Percentiles rank a stretch among this genome's conserved stretches.
phyloP scores from a whole-genome alignment of 2,113 vertebrate species.

The Orcinus orca region DNA sequence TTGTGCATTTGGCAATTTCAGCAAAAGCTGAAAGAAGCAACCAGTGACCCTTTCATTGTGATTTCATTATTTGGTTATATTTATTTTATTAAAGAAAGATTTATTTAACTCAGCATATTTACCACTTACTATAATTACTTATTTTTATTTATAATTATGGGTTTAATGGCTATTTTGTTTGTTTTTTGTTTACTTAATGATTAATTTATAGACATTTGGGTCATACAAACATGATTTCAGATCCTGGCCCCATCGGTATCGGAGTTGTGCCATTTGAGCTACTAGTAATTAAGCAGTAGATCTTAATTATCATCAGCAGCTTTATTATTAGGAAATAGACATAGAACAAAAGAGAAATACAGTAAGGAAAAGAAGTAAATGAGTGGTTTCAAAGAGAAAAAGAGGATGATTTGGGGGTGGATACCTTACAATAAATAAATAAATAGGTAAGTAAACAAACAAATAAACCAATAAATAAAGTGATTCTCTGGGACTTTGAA shows the following conservation, averaged over 20 bases:
- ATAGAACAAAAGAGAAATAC: neutral
- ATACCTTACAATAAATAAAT: neutral
- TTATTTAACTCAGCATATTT: neutral
- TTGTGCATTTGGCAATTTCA: neutral
- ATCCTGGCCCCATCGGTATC: neutral
- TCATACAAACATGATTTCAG: neutral
- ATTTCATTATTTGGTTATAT: neutral
- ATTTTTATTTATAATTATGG: neutral
- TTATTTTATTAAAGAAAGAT: neutral
- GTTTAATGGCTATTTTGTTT: neutral
- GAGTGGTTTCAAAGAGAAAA: neutral
- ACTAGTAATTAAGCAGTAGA: neutral
- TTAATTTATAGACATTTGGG: neutral
- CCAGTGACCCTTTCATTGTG: neutral
- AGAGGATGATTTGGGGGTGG: neutral
- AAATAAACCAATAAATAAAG: neutral
- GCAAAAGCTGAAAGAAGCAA: neutral
- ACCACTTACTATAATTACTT: neutral
- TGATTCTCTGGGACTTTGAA: neutral
- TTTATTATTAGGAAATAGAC: neutral
- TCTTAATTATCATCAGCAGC: neutral
- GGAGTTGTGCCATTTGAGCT: neutral
- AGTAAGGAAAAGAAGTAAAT: neutral
- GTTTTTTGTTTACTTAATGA: neutral
- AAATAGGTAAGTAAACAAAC: neutral